Evolutionary conservation across 2,797 vertebrate genomes (phyloP).

Genomic region (Squalus acanthias): DNA sequence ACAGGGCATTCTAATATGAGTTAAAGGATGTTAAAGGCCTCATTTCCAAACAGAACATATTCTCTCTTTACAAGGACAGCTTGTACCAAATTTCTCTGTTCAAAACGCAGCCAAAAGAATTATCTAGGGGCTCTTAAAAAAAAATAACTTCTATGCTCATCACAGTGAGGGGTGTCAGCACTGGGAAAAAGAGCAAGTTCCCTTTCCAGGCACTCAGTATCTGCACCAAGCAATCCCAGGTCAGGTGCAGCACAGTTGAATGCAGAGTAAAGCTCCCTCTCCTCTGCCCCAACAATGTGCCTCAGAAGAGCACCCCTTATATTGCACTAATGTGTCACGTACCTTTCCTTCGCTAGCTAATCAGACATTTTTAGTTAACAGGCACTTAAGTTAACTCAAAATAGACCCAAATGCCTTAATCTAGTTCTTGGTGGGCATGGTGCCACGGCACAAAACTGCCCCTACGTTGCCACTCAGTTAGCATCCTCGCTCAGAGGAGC

Average conservation of each 20-base stretch:
- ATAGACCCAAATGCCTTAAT: neutral
- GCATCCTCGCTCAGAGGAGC: neutral
- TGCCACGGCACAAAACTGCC: neutral
- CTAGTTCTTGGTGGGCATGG: neutral
- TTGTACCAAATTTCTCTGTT: neutral
- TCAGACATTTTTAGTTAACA: neutral
- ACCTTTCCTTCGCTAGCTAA: neutral
- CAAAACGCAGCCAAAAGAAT: neutral
- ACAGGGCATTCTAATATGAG: neutral
- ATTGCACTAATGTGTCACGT: too few relatives aligned
- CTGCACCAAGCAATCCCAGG: neutral
- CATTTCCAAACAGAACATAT: neutral
- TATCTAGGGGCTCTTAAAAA: neutral
- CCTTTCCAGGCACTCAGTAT: neutral
- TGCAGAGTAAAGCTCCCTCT: neutral
- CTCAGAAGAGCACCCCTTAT: neutral
- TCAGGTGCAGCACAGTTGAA: neutral
- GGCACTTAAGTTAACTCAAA: neutral
- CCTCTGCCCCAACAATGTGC: neutral
- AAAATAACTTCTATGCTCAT: neutral
- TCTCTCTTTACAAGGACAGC: neutral
- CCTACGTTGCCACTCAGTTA: neutral
- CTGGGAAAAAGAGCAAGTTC: neutral
- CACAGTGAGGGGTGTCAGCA: neutral
- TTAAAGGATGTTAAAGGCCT: neutral